A percentile compares a stretch with the other conserved stretches of the same genome.
These are phyloP conservation scores for Apostichopus leukothele DNA, from an alignment of 53 echinoderm and acorn worm species.

Conservation along the genomic window DNA sequence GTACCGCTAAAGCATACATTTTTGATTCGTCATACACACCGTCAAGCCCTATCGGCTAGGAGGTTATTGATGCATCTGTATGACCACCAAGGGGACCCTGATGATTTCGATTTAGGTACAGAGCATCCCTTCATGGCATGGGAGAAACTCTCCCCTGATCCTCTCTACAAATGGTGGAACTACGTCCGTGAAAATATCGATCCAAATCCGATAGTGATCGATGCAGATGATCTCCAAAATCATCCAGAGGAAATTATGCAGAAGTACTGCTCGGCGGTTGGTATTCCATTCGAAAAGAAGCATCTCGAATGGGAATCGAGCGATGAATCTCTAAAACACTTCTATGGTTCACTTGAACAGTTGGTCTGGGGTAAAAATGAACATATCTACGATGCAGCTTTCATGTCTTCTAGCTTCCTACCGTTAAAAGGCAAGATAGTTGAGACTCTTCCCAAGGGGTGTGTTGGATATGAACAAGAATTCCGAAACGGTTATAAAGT, in stretches of 20 bases:
- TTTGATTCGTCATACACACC: conserved; percentile 19
- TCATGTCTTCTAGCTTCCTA: conserved; percentile 22
- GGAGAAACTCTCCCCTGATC: conserved; percentile 33
- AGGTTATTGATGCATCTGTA: neutral
- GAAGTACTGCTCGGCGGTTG: conserved; percentile 25
- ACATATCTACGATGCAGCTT: conserved; percentile 27
- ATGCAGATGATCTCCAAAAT: conserved; percentile 31
- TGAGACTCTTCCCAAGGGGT: neutral
- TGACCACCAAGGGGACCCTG: neutral
- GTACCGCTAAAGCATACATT: conserved; percentile 23
- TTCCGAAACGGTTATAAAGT: conserved; percentile 3
- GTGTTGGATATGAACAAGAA: neutral
- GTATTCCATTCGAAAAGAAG: conserved; percentile 10
- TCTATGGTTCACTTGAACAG: conserved; percentile 21
- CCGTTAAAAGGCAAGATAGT: neutral
- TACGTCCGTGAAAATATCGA: conserved; percentile 37
- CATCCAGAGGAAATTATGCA: conserved; percentile 23
- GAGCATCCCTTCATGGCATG: conserved; percentile 35
- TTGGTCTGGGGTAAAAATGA: conserved; percentile 29
- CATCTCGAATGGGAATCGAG: conserved; percentile 22
- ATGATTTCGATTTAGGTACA: conserved; percentile 16
- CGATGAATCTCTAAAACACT: neutral
- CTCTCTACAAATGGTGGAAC: conserved; percentile 14
- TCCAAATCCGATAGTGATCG: conserved; percentile 30
- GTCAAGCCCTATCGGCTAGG: conserved; percentile 4